phyloP scores from a whole-genome alignment of 2,797 vertebrate species.

The Agapornis canus region DNA sequence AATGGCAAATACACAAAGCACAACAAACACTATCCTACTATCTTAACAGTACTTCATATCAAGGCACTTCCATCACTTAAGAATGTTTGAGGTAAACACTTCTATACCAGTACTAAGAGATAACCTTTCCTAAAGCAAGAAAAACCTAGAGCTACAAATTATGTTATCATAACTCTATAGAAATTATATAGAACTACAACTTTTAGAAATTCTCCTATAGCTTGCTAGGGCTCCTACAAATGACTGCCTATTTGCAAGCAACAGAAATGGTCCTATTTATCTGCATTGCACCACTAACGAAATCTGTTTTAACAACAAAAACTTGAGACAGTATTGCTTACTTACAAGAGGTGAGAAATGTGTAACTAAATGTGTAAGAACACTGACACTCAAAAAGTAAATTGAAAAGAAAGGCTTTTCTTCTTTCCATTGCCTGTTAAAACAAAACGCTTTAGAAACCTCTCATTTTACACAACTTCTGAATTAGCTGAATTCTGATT shows the following conservation, averaged over 20 bases:
- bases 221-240: not conserved
- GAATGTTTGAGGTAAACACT: not conserved
- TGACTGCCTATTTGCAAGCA: not conserved
- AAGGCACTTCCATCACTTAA: not conserved
- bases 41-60: not conserved
- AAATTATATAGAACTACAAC: not conserved
- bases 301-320: not conserved
- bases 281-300: not conserved
- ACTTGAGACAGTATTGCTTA: not conserved
- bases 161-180: not conserved
- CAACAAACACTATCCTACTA: not conserved
- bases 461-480: not conserved
- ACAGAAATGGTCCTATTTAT: not conserved
- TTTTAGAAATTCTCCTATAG: not conserved
- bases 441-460: not conserved
- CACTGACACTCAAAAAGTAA: not conserved
- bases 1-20: not conserved
- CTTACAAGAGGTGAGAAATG: not conserved
- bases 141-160: not conserved
- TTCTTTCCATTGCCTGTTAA: not conserved
- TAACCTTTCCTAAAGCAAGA: not conserved
- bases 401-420: not conserved
- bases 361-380: not conserved
- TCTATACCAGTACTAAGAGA: not conserved
- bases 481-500: not conserved